Conservation (phyloP, 2,113 vertebrate species). For the Chaenocephalus aceratus region DNA sequence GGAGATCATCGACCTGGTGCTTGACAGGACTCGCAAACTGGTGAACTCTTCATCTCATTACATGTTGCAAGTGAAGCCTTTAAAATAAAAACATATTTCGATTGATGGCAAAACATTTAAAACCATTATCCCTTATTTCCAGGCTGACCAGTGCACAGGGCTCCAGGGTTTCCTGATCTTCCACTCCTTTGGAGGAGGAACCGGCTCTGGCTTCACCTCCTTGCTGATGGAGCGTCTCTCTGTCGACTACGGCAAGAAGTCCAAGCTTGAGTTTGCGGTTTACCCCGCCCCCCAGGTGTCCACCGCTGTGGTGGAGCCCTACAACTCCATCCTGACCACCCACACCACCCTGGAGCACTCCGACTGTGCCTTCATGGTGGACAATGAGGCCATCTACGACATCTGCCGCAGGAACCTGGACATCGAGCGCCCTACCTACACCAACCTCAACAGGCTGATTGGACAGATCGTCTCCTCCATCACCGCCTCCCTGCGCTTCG, state of each 20-base stretch:
- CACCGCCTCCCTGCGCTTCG: constrained; percentile 85
- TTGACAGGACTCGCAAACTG: no score
- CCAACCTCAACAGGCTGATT: constrained; percentile 88
- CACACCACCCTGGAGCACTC: constrained; percentile 84
- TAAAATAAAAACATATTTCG: no score
- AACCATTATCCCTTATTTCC: neutral
- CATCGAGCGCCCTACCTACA: constrained; percentile 88
- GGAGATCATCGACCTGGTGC: no score
- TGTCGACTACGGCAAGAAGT: constrained; percentile 83
- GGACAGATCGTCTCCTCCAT: constrained; percentile 86
- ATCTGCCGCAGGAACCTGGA: constrained; percentile 85
- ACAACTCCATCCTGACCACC: constrained; percentile 87
- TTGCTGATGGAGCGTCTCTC: constrained; percentile 85
- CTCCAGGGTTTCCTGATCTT: constrained; percentile 85
- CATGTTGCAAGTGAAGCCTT: no score
- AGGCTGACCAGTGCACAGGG: constrained; percentile 84
- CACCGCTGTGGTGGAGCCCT: constrained; percentile 89
- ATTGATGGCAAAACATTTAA: no score
- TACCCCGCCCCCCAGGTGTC: constrained; percentile 82
- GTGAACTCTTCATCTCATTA: no score
- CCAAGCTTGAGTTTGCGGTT: constrained; percentile 78
- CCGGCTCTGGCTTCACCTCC: constrained; percentile 83
- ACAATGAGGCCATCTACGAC: constrained; percentile 74
- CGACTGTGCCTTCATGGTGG: constrained; percentile 79
- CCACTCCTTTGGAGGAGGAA: constrained; percentile 48